phyloP scores from a whole-genome alignment of 92 coral and sea anemone genomes.

The Parazoanthus swiftii region DNA sequence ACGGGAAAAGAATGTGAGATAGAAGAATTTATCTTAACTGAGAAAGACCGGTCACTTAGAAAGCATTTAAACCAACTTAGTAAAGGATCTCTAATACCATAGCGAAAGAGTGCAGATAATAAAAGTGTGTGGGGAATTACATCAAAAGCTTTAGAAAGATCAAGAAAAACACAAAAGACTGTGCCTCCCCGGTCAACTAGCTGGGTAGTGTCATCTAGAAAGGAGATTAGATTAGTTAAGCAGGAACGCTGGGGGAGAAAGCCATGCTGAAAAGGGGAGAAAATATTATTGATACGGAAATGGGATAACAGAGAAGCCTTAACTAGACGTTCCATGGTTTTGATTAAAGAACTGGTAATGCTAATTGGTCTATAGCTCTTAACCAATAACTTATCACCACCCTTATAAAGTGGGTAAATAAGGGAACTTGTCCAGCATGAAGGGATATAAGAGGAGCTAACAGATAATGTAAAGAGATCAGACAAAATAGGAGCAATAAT shows the following conservation, averaged over 20 bases:
- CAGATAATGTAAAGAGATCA: too few relatives aligned
- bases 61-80: not conserved
- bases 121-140: not conserved
- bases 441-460: too few relatives aligned
- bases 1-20: not conserved
- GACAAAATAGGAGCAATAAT: too few relatives aligned
- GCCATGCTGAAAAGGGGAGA: not conserved
- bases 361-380: too few relatives aligned
- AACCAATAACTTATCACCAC: too few relatives aligned
- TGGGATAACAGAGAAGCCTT: not conserved
- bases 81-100: not conserved
- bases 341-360: not conserved
- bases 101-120: not conserved
- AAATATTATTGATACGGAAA: not conserved
- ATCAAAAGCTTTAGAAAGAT: constrained; percentile 8
- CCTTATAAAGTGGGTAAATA: too few relatives aligned
- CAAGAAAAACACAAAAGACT: not conserved
- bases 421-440: too few relatives aligned
- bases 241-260: too few relatives aligned
- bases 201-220: not conserved
- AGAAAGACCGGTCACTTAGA: not conserved
- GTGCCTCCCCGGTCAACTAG: not conserved
- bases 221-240: not conserved
- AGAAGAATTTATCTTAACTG: not conserved
- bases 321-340: not conserved